These are phyloP conservation scores for Steinernema khuongi DNA, from an alignment of 1,140 invertebrate genomes.

Conservation along the genomic window DNA sequence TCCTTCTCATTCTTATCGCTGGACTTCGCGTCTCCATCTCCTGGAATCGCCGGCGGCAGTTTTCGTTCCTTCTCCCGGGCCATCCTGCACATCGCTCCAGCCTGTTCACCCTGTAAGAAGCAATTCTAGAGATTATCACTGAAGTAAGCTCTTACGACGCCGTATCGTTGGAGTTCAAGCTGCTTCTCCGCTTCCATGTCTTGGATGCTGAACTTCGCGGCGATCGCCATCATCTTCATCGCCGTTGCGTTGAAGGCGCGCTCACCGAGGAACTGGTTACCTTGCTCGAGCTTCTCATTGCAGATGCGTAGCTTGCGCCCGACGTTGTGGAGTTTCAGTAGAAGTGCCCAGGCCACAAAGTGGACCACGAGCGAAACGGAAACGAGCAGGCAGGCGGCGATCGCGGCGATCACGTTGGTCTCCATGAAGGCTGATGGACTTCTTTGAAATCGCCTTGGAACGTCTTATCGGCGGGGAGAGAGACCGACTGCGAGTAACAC, in stretches of 20 bases:
- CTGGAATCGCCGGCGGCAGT: neutral
- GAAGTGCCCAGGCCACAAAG: neutral
- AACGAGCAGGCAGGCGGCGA: neutral
- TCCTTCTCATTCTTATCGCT: no score
- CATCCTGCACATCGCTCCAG: neutral
- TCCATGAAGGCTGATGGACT: conserved; percentile 10
- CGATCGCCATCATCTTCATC: neutral
- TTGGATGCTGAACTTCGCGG: neutral
- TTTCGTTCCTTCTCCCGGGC: neutral
- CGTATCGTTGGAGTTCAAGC: neutral
- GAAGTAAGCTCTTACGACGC: neutral
- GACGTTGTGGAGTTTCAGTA: neutral
- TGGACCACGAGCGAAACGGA: neutral
- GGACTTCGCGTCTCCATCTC: neutral
- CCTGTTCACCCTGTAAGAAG: neutral
- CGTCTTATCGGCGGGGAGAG: no score
- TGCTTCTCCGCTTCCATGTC: conserved; percentile 8
- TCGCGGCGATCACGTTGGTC: neutral
- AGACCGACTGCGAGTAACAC: no score
- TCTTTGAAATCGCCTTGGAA: no score
- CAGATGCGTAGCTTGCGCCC: neutral
- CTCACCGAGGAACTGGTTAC: neutral
- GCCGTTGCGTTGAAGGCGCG: neutral
- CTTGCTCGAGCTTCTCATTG: conserved; percentile 8
- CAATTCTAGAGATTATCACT: neutral